Percentiles rank a stretch among this genome's conserved stretches.
phyloP scores from a whole-genome alignment of 1,140 invertebrate species.

The Calliopsis andreniformis region DNA sequence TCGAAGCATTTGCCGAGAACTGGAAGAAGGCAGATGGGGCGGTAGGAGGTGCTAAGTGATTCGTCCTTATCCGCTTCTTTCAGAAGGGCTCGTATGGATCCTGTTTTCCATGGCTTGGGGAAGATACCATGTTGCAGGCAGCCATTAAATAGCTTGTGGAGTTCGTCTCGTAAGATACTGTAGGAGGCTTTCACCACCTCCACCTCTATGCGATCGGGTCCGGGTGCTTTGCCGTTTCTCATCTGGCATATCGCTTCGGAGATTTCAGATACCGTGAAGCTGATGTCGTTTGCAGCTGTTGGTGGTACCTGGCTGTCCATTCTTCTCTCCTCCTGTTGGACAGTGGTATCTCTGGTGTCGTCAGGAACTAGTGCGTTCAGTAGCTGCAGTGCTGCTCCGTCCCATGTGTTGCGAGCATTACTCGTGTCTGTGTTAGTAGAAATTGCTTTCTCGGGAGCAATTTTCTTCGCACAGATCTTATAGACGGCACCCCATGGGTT shows the following conservation, averaged over 20 bases:
- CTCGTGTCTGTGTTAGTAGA: neutral
- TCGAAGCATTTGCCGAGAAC: constrained; percentile 76
- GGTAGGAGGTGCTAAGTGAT: constrained; percentile 65
- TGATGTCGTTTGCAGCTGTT: no score
- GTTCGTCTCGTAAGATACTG: constrained; percentile 21
- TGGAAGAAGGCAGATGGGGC: constrained; percentile 77
- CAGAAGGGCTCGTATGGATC: constrained; percentile 65
- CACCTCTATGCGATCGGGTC: constrained; percentile 62
- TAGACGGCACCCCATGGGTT: constrained; percentile 44
- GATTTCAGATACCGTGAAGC: no score
- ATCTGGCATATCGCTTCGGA: no score
- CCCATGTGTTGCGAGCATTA: neutral
- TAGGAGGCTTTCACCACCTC: constrained; percentile 57
- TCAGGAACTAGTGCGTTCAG: constrained; percentile 15
- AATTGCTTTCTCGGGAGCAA: neutral
- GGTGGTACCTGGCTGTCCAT: no score
- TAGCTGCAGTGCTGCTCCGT: neutral
- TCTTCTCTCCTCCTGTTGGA: no score
- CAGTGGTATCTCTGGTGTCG: neutral
- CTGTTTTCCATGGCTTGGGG: constrained; percentile 75
- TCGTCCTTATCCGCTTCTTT: constrained; percentile 71
- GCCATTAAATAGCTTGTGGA: constrained; percentile 49
- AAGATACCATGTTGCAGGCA: constrained; percentile 67
- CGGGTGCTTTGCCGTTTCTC: constrained; percentile 69
- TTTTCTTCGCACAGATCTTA: constrained; percentile 30